A percentile compares a stretch with the other conserved stretches of the same genome.
phyloP scores from a whole-genome alignment of 2,797 vertebrate genomes.

The Toxotes lorentzi region DNA sequence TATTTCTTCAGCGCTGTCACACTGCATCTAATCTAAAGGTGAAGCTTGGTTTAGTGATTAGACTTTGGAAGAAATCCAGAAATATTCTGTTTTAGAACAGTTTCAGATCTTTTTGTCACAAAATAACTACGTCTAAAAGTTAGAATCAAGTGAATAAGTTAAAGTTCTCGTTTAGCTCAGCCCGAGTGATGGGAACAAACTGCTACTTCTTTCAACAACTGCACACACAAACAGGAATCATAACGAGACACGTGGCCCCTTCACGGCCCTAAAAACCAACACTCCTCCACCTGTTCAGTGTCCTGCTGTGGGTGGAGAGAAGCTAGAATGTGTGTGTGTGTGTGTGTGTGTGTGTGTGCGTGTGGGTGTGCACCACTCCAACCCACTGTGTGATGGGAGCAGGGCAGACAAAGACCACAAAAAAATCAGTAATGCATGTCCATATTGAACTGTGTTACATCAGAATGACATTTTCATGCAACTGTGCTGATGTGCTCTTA shows the following conservation, averaged over 20 bases:
- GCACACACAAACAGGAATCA: conserved; percentile 65
- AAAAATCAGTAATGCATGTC: conserved; percentile 2
- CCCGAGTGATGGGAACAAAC: conserved; percentile 56
- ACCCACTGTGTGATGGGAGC: conserved; percentile 27
- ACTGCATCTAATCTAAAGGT: conserved; percentile 27
- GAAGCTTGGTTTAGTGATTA: background rate
- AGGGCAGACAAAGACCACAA: conserved; percentile 46
- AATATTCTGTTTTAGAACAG: too few species aligned
- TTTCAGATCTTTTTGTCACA: background rate
- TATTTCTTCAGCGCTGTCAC: conserved; percentile 19
- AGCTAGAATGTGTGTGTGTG: conserved; percentile 22
- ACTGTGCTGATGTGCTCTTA: background rate
- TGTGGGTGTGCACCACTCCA: conserved; percentile 23
- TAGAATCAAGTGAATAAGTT: conserved; percentile 9
- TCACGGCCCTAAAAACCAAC: conserved; percentile 58
- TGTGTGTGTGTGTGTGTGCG: conserved; percentile 5
- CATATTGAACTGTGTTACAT: conserved; percentile 19
- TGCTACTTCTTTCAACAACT: conserved; percentile 65
- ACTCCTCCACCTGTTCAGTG: conserved; percentile 78
- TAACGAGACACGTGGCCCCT: conserved; percentile 58
- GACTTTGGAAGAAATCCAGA: conserved; percentile 11
- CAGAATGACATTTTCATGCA: conserved; percentile 14
- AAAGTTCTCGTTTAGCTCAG: conserved; percentile 5
- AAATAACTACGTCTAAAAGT: background rate
- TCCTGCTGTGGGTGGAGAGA: conserved; percentile 59